phyloP scores from a whole-genome alignment of 1,140 invertebrate genomes.

The Leptonema lineaticorne region DNA sequence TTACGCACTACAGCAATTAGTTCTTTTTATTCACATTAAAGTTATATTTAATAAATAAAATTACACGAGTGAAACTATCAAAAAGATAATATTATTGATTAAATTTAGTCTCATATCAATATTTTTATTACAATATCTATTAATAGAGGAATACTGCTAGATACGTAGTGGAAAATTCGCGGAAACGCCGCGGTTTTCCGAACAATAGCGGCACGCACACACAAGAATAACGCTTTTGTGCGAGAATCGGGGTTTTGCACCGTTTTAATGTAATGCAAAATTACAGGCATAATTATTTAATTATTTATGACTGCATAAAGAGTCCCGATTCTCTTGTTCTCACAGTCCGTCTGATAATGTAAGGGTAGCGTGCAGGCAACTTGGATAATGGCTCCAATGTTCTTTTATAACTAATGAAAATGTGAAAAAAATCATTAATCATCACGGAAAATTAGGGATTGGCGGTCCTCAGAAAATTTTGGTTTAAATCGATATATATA shows the following conservation, averaged over 20 bases:
- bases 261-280: slow-evolving; percentile 27
- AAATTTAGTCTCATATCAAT: too few species aligned
- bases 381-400: too few species aligned
- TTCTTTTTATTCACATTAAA: too few species aligned
- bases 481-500: background rate
- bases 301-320: slow-evolving; percentile 30
- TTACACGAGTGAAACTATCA: too few species aligned
- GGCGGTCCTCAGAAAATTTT: background rate
- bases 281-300: slow-evolving; percentile 29
- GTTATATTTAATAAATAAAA: too few species aligned
- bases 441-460: background rate
- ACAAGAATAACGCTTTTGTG: background rate
- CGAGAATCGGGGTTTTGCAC: background rate
- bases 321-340: background rate
- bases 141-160: too few species aligned
- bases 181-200: background rate
- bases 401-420: background rate
- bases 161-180: slow-evolving; percentile 2
- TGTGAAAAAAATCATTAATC: background rate
- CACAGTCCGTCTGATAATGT: background rate
- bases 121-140: too few species aligned
- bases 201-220: background rate
- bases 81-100: too few species aligned
- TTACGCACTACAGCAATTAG: too few species aligned
- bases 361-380: slow-evolving; percentile 9